Evolutionary conservation across 2,888 invertebrate species (phyloP).

Genomic region (Blera fallax): DNA sequence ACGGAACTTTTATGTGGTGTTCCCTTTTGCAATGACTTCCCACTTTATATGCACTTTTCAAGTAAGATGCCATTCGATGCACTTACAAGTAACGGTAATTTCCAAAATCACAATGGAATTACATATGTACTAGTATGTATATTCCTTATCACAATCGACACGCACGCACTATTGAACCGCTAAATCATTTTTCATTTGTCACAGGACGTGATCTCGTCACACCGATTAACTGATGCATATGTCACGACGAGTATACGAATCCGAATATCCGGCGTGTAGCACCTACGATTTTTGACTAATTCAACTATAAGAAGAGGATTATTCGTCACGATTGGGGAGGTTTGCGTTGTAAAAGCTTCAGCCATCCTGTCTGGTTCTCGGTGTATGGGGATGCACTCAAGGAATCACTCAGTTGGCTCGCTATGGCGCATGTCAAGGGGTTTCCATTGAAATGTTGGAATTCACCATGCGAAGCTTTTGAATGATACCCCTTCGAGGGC

Average conservation of each 20-base stretch:
- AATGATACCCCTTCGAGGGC: conserved; percentile 25
- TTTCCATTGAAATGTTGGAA: conserved; percentile 31
- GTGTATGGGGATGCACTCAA: conserved; percentile 3
- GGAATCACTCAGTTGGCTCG: conserved; percentile 23
- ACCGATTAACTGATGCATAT: conserved; percentile 58
- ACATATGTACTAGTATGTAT: too few species aligned
- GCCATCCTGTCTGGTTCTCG: conserved; percentile 21
- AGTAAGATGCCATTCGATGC: conserved; percentile 10
- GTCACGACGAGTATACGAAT: conserved; percentile 61
- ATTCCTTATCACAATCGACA: neutral
- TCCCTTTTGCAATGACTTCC: neutral
- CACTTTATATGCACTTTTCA: conserved; percentile 3
- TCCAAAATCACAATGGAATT: neutral
- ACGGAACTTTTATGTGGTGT: neutral
- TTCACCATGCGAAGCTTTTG: conserved; percentile 45
- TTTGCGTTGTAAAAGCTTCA: conserved; percentile 63
- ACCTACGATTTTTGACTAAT: conserved; percentile 72
- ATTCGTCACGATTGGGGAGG: conserved; percentile 69
- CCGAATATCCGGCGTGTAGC: conserved; percentile 71
- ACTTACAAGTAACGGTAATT: conserved; percentile 27
- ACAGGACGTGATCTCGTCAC: conserved; percentile 55
- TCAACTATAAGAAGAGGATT: conserved; percentile 71
- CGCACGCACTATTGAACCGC: conserved; percentile 12
- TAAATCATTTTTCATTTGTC: conserved; percentile 25
- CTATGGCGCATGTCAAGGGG: conserved; percentile 35